Conservation (phyloP, 2,888 invertebrate species). For the Morpho deidamia region DNA sequence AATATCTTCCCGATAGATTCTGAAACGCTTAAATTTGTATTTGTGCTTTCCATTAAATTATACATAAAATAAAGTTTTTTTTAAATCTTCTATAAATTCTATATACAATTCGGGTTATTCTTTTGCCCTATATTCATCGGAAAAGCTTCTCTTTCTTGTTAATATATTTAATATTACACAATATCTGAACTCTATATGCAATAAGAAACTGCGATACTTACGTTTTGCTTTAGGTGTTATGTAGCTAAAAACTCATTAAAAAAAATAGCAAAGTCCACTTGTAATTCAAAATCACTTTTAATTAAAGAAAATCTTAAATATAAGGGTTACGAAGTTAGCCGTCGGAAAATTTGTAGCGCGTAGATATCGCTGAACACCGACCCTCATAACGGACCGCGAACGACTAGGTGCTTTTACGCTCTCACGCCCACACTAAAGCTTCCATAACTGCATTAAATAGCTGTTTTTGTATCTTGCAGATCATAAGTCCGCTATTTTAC, state of each 20-base stretch:
- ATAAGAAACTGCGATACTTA: slow-evolving; percentile 9
- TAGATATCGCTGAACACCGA: slow-evolving; percentile 27
- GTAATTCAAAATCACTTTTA: slow-evolving; percentile 15
- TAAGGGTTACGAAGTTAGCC: slow-evolving; percentile 31
- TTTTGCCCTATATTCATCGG: no score
- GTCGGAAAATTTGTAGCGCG: slow-evolving; percentile 23
- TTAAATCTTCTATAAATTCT: no score
- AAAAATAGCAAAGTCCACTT: neutral
- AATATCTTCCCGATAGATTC: no score
- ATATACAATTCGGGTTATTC: no score
- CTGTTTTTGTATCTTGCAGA: neutral
- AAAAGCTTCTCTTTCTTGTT: no score
- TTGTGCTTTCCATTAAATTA: no score
- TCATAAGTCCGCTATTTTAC: neutral
- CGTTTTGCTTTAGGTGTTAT: neutral
- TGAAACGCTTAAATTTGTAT: no score
- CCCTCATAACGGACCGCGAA: slow-evolving; percentile 29
- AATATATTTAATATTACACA: no score
- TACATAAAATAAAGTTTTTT: no score
- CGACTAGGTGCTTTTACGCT: slow-evolving; percentile 28
- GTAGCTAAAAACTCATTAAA: neutral
- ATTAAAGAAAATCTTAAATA: slow-evolving; percentile 11
- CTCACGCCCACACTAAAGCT: slow-evolving; percentile 14
- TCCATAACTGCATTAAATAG: slow-evolving; percentile 9
- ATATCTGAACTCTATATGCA: neutral